Conservation (phyloP, 2,113 vertebrate genomes). For the Cheirogaleus medius region DNA sequence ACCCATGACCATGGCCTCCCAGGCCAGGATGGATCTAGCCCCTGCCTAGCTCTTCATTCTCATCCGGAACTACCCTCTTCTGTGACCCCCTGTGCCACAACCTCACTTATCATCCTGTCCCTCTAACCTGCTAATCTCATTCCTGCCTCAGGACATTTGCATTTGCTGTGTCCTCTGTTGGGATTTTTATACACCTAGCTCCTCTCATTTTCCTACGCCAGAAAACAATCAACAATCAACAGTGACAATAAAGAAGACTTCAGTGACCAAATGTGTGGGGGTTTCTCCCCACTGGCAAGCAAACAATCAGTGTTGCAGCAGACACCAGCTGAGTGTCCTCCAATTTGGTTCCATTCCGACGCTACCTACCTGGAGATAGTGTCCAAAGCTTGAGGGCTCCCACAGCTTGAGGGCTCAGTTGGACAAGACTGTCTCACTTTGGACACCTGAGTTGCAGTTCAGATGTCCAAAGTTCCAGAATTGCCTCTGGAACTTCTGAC, state of each 20-base stretch:
- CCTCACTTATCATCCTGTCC: not conserved
- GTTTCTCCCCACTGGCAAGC: not conserved
- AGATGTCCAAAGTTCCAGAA: not conserved
- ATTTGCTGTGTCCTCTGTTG: not conserved
- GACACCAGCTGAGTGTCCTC: too few relatives aligned
- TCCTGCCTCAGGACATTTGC: not conserved
- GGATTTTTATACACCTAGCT: not conserved
- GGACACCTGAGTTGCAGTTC: not conserved
- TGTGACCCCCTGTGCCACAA: not conserved
- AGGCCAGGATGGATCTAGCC: not conserved
- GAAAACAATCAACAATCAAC: not conserved
- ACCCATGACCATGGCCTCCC: not conserved
- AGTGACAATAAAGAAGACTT: too few relatives aligned
- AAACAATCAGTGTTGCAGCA: too few relatives aligned
- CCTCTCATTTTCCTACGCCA: not conserved
- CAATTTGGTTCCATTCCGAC: too few relatives aligned
- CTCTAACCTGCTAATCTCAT: not conserved
- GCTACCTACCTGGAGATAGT: too few relatives aligned
- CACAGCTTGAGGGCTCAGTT: too few relatives aligned
- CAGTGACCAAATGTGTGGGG: too few relatives aligned
- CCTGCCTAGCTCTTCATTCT: not conserved
- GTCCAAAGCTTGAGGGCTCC: too few relatives aligned
- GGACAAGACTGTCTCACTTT: not conserved
- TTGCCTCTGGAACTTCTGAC: not conserved
- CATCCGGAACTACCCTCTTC: not conserved